Evolutionary conservation across 2,888 invertebrate genomes (phyloP).

Genomic region (Gasteruption jaculator): DNA sequence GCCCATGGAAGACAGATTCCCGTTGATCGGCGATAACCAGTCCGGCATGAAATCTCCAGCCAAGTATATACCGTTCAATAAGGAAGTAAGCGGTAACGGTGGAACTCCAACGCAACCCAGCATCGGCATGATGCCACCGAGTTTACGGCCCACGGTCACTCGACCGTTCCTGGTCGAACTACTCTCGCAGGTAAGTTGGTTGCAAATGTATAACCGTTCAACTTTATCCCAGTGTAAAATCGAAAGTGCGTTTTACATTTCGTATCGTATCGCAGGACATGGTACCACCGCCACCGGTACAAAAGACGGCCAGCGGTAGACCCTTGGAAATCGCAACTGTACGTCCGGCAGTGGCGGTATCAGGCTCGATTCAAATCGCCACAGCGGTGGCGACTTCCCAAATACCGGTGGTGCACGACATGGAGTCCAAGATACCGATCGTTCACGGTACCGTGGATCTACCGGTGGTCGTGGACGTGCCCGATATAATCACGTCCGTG

Average conservation of each 20-base stretch:
- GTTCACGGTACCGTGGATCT: constrained; percentile 48
- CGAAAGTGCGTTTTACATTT: neutral
- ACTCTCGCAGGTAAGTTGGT: constrained; percentile 37
- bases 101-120: constrained; percentile 34
- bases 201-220: neutral
- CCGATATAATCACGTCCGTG: constrained; percentile 35
- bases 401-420: constrained; percentile 44
- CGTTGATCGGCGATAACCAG: constrained; percentile 26
- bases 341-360: constrained; percentile 42
- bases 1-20: constrained; percentile 32
- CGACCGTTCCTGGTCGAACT: constrained; percentile 45
- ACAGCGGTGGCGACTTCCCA: constrained; percentile 46
- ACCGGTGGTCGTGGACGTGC: constrained; percentile 44
- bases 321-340: constrained; percentile 39
- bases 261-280: constrained; percentile 36
- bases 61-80: constrained; percentile 42
- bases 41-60: constrained; percentile 40
- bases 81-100: constrained; percentile 34
- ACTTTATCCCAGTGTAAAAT: too few species aligned
- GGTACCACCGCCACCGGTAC: constrained; percentile 41
- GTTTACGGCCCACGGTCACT: constrained; percentile 35
- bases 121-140: constrained; percentile 39
- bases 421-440: constrained; percentile 47
- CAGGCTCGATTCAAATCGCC: constrained; percentile 47
- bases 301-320: constrained; percentile 34